These are phyloP conservation scores for Vulpes ferrilata DNA, from an alignment of 2,113 vertebrate species.

Conservation along the genomic window DNA sequence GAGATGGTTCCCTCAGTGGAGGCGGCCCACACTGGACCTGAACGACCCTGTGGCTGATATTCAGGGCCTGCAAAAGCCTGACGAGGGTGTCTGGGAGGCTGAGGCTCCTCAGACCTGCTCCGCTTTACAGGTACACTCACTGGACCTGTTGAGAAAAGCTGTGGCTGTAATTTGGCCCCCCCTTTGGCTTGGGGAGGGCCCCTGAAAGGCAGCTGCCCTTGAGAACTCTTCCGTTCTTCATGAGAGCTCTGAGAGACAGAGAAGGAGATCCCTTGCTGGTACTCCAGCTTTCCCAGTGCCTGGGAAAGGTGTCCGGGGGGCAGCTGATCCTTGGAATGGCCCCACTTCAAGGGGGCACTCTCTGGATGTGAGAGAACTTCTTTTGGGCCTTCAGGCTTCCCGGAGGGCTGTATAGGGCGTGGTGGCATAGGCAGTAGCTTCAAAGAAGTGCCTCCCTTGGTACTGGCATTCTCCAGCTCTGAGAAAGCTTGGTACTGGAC, in stretches of 20 bases:
- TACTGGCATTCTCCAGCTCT: background rate
- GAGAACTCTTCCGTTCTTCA: background rate
- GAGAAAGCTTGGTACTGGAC: background rate
- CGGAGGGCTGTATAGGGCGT: background rate
- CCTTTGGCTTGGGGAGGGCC: background rate
- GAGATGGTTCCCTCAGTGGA: background rate
- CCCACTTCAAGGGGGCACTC: conserved; percentile 48
- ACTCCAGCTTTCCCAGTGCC: background rate
- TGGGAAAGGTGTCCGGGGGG: background rate
- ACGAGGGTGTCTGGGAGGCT: background rate
- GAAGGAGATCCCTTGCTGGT: background rate
- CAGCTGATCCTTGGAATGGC: background rate
- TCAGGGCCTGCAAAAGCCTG: background rate
- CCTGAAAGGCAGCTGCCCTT: background rate
- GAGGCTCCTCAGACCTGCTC: background rate
- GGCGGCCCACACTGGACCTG: background rate
- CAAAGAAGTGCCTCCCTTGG: background rate
- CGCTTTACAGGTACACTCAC: background rate
- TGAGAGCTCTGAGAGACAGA: background rate
- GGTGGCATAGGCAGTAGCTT: background rate
- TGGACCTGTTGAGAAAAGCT: background rate
- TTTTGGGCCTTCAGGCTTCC: conserved; percentile 37
- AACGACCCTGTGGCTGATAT: background rate
- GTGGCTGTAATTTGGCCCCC: background rate
- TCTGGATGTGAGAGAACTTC: conserved; percentile 58